Percentiles rank a stretch among this genome's conserved stretches.
Evolutionary conservation across 2,797 vertebrate species (phyloP).

Genomic region (Hydrocynus forskahlii): DNA sequence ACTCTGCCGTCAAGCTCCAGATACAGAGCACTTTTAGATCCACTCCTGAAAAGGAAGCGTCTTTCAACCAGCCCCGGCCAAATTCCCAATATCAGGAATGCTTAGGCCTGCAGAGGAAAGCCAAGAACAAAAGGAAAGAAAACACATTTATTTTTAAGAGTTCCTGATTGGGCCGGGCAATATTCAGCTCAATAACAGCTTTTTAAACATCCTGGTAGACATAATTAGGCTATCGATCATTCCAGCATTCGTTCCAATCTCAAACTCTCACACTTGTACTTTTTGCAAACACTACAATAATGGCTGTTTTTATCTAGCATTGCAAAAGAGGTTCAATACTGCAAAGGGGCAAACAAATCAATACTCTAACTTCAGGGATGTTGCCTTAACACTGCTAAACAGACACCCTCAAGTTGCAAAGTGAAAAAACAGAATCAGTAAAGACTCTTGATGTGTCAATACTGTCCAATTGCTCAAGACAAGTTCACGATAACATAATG

Average conservation of each 20-base stretch:
- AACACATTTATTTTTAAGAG: not conserved
- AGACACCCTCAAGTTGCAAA: too few relatives aligned
- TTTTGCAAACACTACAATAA: not conserved
- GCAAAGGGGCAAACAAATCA: too few relatives aligned
- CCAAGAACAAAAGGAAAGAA: conserved; percentile 1
- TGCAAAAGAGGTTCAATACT: too few relatives aligned
- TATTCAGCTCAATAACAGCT: not conserved
- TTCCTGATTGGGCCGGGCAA: not conserved
- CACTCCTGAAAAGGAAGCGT: not conserved
- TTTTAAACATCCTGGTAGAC: not conserved
- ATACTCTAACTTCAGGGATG: too few relatives aligned
- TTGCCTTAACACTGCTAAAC: too few relatives aligned
- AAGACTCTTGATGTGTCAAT: not conserved
- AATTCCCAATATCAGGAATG: not conserved
- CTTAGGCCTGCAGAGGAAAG: not conserved
- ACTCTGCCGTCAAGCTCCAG: not conserved
- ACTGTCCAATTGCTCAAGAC: not conserved
- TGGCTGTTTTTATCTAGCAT: not conserved
- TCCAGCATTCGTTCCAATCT: not conserved
- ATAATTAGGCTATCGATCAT: not conserved
- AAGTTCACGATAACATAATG: not conserved
- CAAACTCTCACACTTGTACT: not conserved
- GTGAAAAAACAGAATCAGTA: too few relatives aligned
- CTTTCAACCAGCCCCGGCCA: not conserved
- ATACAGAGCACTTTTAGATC: not conserved